Evolutionary conservation across 2,113 vertebrate species (phyloP).

Genomic region (Apodemus sylvaticus): DNA sequence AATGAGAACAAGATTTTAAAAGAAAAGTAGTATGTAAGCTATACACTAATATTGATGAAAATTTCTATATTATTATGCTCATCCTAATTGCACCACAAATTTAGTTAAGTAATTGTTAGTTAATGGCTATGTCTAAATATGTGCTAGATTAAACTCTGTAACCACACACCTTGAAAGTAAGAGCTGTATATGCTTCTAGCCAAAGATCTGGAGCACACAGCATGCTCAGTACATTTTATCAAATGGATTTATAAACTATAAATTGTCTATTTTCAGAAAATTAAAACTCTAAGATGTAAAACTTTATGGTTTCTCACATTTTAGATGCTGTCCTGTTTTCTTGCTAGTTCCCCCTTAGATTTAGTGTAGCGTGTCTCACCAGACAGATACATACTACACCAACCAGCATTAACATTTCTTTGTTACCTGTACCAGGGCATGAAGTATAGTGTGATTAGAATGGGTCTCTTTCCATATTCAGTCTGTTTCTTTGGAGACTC

Average conservation of each 20-base stretch:
- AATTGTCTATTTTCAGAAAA: constrained; percentile 30
- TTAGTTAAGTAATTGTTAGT: background rate
- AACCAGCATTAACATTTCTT: constrained; percentile 89
- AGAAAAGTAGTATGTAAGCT: background rate
- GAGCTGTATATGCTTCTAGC: background rate
- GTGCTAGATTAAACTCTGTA: background rate
- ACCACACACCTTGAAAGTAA: background rate
- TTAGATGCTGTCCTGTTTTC: background rate
- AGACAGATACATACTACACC: constrained; percentile 89
- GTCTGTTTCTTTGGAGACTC: too few relatives aligned
- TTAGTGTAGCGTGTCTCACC: background rate
- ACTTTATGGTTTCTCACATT: background rate
- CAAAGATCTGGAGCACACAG: background rate
- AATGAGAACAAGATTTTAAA: background rate
- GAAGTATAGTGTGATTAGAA: constrained; percentile 79
- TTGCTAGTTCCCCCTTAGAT: background rate
- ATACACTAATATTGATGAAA: background rate
- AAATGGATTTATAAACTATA: constrained; percentile 5
- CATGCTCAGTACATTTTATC: background rate
- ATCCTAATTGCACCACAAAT: background rate
- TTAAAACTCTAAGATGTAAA: constrained; percentile 1
- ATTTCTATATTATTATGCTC: background rate
- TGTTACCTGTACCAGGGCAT: constrained; percentile 89
- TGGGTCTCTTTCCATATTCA: constrained; percentile 97
- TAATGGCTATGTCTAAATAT: background rate